phyloP scores from a whole-genome alignment of 2,797 vertebrate species.

The Lemur catta region DNA sequence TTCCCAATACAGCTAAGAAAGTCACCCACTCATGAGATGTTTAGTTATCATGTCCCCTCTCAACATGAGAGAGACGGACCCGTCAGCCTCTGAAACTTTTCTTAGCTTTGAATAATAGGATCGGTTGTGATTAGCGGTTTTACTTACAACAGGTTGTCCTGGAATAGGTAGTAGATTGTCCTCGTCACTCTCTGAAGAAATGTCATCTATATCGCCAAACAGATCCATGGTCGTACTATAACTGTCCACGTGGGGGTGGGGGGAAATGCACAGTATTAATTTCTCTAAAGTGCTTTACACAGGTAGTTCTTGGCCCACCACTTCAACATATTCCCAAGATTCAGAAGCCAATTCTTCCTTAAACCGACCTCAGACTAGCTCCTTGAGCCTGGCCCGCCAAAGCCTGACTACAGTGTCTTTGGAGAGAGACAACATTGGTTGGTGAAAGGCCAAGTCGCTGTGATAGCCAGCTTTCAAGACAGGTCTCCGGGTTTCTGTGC shows the following conservation, averaged over 20 bases:
- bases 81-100: neutral
- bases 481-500: neutral
- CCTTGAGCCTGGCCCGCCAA: neutral
- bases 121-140: no score
- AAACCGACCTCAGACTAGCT: neutral
- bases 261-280: neutral
- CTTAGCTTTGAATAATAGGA: neutral
- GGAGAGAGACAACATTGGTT: neutral
- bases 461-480: neutral
- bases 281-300: neutral
- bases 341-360: neutral
- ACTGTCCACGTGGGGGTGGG: constrained; percentile 28
- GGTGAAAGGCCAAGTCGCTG: neutral
- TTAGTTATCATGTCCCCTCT: neutral
- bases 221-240: constrained; percentile 89
- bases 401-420: neutral
- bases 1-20: neutral
- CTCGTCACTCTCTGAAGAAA: constrained; percentile 96
- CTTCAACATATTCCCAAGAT: neutral
- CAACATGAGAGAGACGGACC: neutral
- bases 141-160: constrained; percentile 92
- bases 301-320: neutral
- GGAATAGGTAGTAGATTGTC: constrained; percentile 92
- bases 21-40: neutral
- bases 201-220: constrained; percentile 96